Conservation (phyloP, 2,888 invertebrate species). For the Eristalis pertinax region DNA sequence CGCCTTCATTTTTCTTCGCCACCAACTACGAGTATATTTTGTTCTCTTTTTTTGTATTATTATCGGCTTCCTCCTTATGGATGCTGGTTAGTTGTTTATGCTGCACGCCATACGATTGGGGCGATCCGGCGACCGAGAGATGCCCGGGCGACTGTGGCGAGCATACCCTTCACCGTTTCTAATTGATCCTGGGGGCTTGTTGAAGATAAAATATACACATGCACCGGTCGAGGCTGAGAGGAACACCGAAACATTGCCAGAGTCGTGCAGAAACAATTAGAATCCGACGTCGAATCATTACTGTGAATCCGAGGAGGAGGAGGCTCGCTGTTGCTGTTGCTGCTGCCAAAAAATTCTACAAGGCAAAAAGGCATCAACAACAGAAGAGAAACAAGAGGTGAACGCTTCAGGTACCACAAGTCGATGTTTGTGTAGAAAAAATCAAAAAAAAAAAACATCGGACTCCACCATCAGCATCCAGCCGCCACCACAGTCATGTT, state of each 20-base stretch:
- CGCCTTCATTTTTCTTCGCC: background rate
- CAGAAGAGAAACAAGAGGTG: slow-evolving; percentile 1
- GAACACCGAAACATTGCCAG: slow-evolving; percentile 16
- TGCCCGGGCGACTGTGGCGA: background rate
- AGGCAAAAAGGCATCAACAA: background rate
- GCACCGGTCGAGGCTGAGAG: slow-evolving; percentile 8
- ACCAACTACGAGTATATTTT: slow-evolving; percentile 6
- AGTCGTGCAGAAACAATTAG: slow-evolving; percentile 53
- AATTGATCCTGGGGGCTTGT: slow-evolving; percentile 40
- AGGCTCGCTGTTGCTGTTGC: background rate
- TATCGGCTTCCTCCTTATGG: slow-evolving; percentile 26
- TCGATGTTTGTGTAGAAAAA: background rate
- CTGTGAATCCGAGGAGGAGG: slow-evolving; percentile 24
- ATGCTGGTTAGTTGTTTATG: slow-evolving; percentile 36
- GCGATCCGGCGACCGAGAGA: background rate
- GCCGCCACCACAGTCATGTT: slow-evolving; percentile 28
- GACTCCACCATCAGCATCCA: slow-evolving; percentile 1
- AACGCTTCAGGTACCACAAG: slow-evolving; percentile 38
- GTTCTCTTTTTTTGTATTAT: slow-evolving; percentile 43
- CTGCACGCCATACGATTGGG: background rate
- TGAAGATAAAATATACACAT: slow-evolving; percentile 40
- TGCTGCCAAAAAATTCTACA: slow-evolving; percentile 50
- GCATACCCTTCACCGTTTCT: slow-evolving; percentile 18
- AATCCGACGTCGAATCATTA: slow-evolving; percentile 41
- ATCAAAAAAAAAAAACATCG: no score